Base-by-base conservation (phyloP, 2,113 vertebrate species). In the Sisor rabdophorus region DNA sequence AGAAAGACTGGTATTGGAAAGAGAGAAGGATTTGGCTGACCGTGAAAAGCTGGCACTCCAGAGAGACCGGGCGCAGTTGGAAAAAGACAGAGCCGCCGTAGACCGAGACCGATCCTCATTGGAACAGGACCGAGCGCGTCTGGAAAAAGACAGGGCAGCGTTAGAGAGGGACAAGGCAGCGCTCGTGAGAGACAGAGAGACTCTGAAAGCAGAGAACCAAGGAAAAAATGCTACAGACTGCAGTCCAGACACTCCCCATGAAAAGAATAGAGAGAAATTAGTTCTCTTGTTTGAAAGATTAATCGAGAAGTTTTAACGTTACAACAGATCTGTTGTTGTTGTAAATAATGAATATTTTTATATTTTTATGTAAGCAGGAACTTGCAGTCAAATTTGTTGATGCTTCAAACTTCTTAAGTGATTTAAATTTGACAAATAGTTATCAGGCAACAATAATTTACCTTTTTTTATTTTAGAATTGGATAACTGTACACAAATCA, bases 21-120 rank as follows among this genome's bases (percentile, higher is more conserved):
- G 79, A 50, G 87, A 88, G 30, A 72, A 79, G 16, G 79, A 79
- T 71, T 83, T 87, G 79, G 64, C 91, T 72, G 88, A 90, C 30
- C 71, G 86, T 54, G 90, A 92, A 77, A 60, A 87, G 63, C 83
- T 82, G 0, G 83, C 86, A 0, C 64, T 90, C 56, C 86, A 90
- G 69, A 85, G 85, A 50, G 90, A 91, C 79, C 74, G 89, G 19
- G 81, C 88, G 7, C 67, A 88, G 79, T 73, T 92, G 82, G 90
- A 91, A 78, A 90, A 88, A 80, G 90, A 91, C 71, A 56, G 89
- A 48, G 87, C 77, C 3, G 75, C 84, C 0, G 84, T 90, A 53
- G 73, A 82, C n/a, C 73, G 88, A 22, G 90, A 92, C 69, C 32
- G 82, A 59, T 81, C 82, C 0, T 78, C 80, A 0, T 60, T 87